A percentile compares a stretch with the other conserved stretches of the same genome.
Conservation (phyloP, 2,797 vertebrate genomes). For the Silurus lanzhouensis region DNA sequence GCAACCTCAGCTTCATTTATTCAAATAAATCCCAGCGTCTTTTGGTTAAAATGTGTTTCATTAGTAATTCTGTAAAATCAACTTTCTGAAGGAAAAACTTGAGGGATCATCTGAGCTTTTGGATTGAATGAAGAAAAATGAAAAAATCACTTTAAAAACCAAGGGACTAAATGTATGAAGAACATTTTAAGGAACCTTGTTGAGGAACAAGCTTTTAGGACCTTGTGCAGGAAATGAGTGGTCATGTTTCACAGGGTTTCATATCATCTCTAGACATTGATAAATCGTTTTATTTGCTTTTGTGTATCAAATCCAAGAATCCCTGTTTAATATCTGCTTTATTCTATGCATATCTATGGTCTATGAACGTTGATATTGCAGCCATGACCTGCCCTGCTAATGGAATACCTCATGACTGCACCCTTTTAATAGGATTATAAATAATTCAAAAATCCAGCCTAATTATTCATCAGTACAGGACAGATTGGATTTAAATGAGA, state of each 20-base stretch:
- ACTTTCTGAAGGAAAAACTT: neutral
- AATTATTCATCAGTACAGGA: conserved; percentile 52
- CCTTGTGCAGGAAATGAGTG: neutral
- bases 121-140: too few relatives aligned
- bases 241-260: neutral
- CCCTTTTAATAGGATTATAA: conserved; percentile 41
- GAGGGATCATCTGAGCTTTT: too few relatives aligned
- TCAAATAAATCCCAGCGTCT: neutral
- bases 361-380: neutral
- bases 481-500: conserved; percentile 56
- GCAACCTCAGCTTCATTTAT: neutral
- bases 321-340: neutral
- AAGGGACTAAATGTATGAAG: too few relatives aligned
- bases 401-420: neutral
- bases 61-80: neutral
- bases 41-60: neutral
- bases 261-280: too few relatives aligned
- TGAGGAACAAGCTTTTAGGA: too few relatives aligned
- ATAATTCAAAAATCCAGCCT: conserved; percentile 49
- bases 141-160: too few relatives aligned
- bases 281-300: neutral
- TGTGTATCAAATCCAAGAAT: neutral
- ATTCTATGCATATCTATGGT: neutral
- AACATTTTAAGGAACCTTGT: too few relatives aligned
- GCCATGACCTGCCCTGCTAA: neutral